phyloP scores from a whole-genome alignment of 2,113 vertebrate species.

The Menidia beryllina region DNA sequence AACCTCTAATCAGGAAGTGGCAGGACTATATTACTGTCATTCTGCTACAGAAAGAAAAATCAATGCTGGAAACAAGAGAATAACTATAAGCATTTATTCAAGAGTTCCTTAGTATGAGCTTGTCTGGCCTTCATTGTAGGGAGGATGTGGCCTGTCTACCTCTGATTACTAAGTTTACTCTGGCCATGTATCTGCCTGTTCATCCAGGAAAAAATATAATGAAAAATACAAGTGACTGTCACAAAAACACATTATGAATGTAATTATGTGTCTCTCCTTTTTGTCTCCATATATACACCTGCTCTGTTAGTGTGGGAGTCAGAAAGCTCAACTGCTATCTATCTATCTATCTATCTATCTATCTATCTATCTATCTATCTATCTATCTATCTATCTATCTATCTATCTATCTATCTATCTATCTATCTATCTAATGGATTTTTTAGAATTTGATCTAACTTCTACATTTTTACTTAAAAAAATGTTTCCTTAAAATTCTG shows the following conservation, averaged over 20 bases:
- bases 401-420: too few species aligned
- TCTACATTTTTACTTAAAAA: too few species aligned
- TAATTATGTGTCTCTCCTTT: neutral
- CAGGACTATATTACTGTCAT: slow-evolving; percentile 73
- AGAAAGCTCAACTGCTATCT: too few species aligned
- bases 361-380: too few species aligned
- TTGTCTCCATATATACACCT: too few species aligned
- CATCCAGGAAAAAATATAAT: slow-evolving; percentile 8
- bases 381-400: too few species aligned
- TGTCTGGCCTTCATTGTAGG: slow-evolving; percentile 37
- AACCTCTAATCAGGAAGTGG: slow-evolving; percentile 57
- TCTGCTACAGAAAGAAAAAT: slow-evolving; percentile 46
- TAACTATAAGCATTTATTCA: slow-evolving; percentile 18
- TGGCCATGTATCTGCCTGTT: slow-evolving; percentile 10
- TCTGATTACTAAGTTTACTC: slow-evolving; percentile 40
- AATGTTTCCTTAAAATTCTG: slow-evolving; percentile 3
- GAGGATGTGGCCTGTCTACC: slow-evolving; percentile 33
- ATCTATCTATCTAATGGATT: too few species aligned
- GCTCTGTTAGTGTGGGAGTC: neutral
- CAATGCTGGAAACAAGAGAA: slow-evolving; percentile 48
- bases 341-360: too few species aligned
- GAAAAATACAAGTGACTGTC: neutral
- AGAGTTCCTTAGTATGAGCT: slow-evolving; percentile 42
- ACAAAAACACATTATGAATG: neutral
- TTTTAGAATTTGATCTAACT: too few species aligned